These are phyloP conservation scores for Pasiphila rectangulata DNA, from an alignment of 2,888 invertebrate species.

Conservation along the genomic window DNA sequence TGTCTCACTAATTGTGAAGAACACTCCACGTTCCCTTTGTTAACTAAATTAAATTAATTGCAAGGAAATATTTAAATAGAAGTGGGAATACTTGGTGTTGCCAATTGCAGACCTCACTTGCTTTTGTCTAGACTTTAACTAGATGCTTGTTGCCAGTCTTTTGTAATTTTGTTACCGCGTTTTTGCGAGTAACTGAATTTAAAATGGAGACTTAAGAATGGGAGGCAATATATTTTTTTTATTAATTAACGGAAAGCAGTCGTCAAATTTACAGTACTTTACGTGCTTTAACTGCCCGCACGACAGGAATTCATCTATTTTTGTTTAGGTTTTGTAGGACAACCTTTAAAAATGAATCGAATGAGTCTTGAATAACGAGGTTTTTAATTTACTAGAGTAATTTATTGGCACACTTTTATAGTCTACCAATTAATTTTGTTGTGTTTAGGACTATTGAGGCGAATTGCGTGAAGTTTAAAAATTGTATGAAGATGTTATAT, in stretches of 20 bases:
- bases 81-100: constrained; percentile 51
- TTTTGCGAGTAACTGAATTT: not conserved
- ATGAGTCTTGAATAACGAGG: too few species aligned
- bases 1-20: constrained; percentile 70
- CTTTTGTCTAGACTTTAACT: constrained; percentile 68
- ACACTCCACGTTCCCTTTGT: constrained; percentile 60
- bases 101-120: constrained; percentile 62
- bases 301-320: too few species aligned
- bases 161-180: constrained; percentile 17
- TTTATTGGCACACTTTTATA: too few species aligned
- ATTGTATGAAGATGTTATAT: too few species aligned
- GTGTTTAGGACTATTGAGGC: too few species aligned
- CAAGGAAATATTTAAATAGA: constrained; percentile 74
- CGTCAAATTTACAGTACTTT: too few species aligned
- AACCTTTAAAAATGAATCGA: too few species aligned
- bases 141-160: constrained; percentile 40
- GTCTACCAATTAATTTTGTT: too few species aligned
- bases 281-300: too few species aligned
- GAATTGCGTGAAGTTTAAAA: not conserved
- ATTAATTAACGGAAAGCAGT: not conserved
- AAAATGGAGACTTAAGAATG: not conserved
- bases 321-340: too few species aligned
- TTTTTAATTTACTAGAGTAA: too few species aligned
- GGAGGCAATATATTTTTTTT: not conserved
- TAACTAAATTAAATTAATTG: constrained; percentile 76